Evolutionary conservation across 2,888 invertebrate species (phyloP).

Genomic region (Erebia aethiops): DNA sequence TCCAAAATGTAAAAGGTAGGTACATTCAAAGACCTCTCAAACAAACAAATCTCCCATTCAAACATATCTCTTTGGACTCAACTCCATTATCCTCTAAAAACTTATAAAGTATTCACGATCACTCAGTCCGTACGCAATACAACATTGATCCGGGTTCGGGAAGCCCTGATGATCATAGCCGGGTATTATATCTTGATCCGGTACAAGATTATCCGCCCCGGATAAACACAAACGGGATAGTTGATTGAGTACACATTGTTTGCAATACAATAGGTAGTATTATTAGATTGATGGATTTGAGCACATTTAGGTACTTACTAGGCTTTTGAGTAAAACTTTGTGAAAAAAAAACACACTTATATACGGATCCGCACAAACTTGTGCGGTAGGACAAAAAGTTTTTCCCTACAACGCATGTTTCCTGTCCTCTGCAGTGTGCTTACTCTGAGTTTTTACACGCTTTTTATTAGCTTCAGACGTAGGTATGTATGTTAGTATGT

Average conservation of each 20-base stretch:
- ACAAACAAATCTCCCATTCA: not conserved
- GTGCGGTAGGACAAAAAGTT: too few species aligned
- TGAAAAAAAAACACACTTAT: too few species aligned
- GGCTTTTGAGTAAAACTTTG: too few species aligned
- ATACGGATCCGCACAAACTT: too few species aligned
- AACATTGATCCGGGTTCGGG: not conserved
- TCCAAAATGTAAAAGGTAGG: too few species aligned
- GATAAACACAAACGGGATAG: not conserved
- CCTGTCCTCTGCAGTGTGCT: too few species aligned
- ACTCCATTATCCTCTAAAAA: not conserved
- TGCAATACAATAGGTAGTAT: not conserved
- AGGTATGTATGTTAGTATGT: too few species aligned
- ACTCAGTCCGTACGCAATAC: not conserved
- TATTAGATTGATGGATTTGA: not conserved
- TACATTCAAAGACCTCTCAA: not conserved
- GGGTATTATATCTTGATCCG: not conserved
- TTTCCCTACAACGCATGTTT: too few species aligned
- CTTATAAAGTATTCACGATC: constrained; percentile 3
- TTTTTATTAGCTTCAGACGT: too few species aligned
- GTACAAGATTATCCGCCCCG: not conserved
- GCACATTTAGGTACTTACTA: not conserved
- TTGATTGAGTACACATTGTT: not conserved
- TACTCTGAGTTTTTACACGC: too few species aligned
- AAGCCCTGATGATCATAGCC: not conserved
- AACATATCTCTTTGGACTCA: not conserved